Evolutionary conservation across 2,888 invertebrate species (phyloP).

Genomic region (Druceiella hillmani): DNA sequence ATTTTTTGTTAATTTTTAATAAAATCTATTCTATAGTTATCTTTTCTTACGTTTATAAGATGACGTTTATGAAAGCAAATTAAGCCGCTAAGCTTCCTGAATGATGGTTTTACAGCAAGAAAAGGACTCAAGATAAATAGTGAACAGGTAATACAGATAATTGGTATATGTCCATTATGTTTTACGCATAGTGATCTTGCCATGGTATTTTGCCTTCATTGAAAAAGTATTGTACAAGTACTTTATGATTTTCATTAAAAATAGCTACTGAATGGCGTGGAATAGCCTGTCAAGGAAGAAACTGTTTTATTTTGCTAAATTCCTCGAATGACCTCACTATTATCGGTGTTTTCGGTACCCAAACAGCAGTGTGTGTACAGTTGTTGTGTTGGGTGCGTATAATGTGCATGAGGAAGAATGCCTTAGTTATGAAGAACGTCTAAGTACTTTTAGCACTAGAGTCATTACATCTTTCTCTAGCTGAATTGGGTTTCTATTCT

Average conservation of each 20-base stretch:
- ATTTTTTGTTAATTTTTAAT: too few species aligned
- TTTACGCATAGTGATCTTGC: too few species aligned
- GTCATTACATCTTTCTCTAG: slow-evolving; percentile 19
- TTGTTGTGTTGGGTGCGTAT: slow-evolving; percentile 23
- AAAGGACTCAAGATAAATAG: too few species aligned
- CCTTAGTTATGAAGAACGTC: slow-evolving; percentile 25
- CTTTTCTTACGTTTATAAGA: too few species aligned
- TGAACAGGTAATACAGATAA: too few species aligned
- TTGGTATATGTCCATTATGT: too few species aligned
- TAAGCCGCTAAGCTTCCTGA: too few species aligned
- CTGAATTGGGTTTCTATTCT: slow-evolving; percentile 13
- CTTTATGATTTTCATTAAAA: slow-evolving; percentile 14
- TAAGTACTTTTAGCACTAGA: slow-evolving; percentile 19
- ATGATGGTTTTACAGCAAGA: too few species aligned
- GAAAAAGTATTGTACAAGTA: slow-evolving; percentile 19
- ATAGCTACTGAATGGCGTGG: slow-evolving; percentile 12
- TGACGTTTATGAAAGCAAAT: too few species aligned
- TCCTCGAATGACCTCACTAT: slow-evolving; percentile 16
- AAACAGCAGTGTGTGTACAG: slow-evolving; percentile 18
- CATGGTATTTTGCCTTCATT: slow-evolving; percentile 15
- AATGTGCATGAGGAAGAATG: slow-evolving; percentile 15
- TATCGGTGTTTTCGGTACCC: slow-evolving; percentile 18
- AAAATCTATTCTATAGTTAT: too few species aligned
- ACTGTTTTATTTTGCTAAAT: slow-evolving; percentile 15
- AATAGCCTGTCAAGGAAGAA: slow-evolving; percentile 11